A percentile compares a stretch with the other conserved stretches of the same genome.
Evolutionary conservation across 2,888 invertebrate species (phyloP).

Genomic region (Plebejus anna): DNA sequence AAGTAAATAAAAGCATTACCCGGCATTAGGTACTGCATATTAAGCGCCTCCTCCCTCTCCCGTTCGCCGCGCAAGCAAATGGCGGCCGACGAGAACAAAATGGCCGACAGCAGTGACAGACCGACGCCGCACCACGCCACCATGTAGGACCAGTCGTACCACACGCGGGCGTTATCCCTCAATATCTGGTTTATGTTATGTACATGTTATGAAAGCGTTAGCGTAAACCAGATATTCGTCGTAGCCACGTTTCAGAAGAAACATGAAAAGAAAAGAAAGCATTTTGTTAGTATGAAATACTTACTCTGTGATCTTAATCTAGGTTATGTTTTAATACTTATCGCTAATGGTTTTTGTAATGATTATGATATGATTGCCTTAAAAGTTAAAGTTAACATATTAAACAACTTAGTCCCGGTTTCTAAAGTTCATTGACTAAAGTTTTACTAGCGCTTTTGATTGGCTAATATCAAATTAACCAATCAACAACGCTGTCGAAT

Average conservation of each 20-base stretch:
- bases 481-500: neutral
- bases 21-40: conserved; percentile 98
- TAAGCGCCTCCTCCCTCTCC: conserved; percentile 96
- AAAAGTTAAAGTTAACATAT: neutral
- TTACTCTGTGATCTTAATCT: conserved; percentile 51
- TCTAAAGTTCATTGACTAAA: too few relatives aligned
- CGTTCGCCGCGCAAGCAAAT: conserved; percentile 96
- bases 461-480: neutral
- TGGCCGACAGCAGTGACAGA: conserved; percentile 93
- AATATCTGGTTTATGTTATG: conserved; percentile 84
- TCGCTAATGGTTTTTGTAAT: neutral
- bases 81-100: conserved; percentile 95
- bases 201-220: conserved; percentile 61
- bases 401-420: neutral
- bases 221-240: conserved; percentile 75
- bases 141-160: conserved; percentile 98
- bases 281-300: conserved; percentile 74
- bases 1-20: conserved; percentile 77
- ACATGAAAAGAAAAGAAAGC: conserved; percentile 80
- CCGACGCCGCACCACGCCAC: conserved; percentile 98
- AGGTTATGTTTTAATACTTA: conserved; percentile 41
- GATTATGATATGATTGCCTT: neutral
- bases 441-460: neutral
- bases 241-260: conserved; percentile 77
- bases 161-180: conserved; percentile 90